Evolutionary conservation across 2,113 vertebrate genomes (phyloP), one percentile per base, ranked within the genome.

Genomic region (Castor canadensis): DNA sequence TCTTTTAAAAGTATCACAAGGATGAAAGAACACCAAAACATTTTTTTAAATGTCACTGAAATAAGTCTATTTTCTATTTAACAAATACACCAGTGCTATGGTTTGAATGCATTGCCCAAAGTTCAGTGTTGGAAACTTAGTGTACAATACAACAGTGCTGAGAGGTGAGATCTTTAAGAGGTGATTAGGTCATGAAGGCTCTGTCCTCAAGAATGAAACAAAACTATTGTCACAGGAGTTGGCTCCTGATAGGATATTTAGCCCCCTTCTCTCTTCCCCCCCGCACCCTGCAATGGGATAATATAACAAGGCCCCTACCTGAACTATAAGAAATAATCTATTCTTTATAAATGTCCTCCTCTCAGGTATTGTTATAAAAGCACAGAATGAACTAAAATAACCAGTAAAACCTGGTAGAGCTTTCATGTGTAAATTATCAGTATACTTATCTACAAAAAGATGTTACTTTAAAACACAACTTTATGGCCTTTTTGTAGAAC

Each of bases 391-490:
- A 54, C 47, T 38, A 86, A n/a, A 69, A 38, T 28, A 82, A 43
- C 9, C 16, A 89, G 71, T 79, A 52, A 90, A 87, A 87, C 79
- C 1, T 60, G 19, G 54, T 64, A 30, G 35, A 52, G 24, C 9
- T 89, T 96, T 86, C 58, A 93, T 66, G 10, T 83, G 69, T 66
- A 89, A 86, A 96, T 86, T 84, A 77, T 69, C 22, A 30, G 47
- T 38, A 38, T 81, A 71, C 89, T 87, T 83, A 19, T 83, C 73
- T 83, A 87, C 47, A 79, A 89, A 93, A 38, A 91, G 6, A 38
- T 47, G 45, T 89, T 67, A 83, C 60, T 85, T 93, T 89, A 82
- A 83, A 64, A 47, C 38, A 80, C 58, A 56, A 47, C 19, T 56
- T 19, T 38, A 66, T 35, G 7, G 30, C 9, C 93, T 56, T 80